Evolutionary conservation across 2,113 vertebrate species (phyloP), one percentile per base, ranked within the genome.

Genomic region (Rhynchomys soricoides): DNA sequence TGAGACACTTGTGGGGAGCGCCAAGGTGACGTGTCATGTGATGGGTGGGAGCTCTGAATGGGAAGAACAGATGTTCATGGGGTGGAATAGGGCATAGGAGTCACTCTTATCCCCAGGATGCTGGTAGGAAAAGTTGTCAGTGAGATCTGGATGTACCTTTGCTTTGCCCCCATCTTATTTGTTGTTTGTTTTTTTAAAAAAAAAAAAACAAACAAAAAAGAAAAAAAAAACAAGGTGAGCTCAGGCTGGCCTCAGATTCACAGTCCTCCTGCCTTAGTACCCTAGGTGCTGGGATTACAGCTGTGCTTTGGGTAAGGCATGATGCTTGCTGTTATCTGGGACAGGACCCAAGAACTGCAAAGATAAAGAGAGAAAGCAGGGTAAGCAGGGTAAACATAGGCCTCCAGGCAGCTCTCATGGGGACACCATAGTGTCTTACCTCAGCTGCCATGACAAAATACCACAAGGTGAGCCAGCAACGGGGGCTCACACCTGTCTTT

Each of bases 1-100:
- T 99, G 98, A 89, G 95, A 50, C 70, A 4, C 85, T 7, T 64
- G 37, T 37, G 37, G 62, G 64, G 5, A 34, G 11, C 2, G 8
- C 26, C 74, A 26, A 0, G 11, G 17, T 5, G 21, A 48, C 52
- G 16, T 55, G 52, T 12, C 48, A 64, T 45, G 85, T 31, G 19
- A 37, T 22, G 3, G 17, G 0, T 11, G 85, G 43, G 93, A 21
- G 17, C 11, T 48, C 89, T 13, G 19, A 3, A 52, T 7, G 7
- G 5, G 64, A 3, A 6, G 74, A 52, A 0, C 31, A 43, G 21
- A 4, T 86, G 11, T 7, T 12, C 62, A 55, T 11, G n/a, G 64
- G 37, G 21, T 90, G 50, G 82, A 3, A 66, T 31, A 22, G 68
- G 26, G 10, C 59, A 59, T 81, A 62, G 31, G 74, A 45, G 13